These are phyloP conservation scores for Mormyrus lacerda DNA, from an alignment of 2,113 vertebrate species.

Conservation along the genomic window DNA sequence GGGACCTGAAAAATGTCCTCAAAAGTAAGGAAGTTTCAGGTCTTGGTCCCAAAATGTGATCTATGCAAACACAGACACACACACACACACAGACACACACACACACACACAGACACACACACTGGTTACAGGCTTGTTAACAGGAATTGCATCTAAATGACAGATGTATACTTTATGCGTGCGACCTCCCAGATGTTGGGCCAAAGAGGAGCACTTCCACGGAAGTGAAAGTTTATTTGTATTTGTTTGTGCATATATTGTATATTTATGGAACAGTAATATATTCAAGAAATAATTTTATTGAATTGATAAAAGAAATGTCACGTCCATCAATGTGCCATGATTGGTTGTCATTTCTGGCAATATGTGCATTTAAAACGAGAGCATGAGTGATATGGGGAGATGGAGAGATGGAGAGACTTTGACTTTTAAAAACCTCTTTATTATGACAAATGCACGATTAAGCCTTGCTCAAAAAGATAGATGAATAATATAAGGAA, in stretches of 20 bases:
- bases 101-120: slow-evolving; percentile 20
- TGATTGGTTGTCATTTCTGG: too few species aligned
- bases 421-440: too few species aligned
- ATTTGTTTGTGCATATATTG: neutral
- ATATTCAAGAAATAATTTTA: neutral
- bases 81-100: slow-evolving; percentile 13
- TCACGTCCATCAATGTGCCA: neutral
- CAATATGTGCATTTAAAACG: neutral
- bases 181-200: slow-evolving; percentile 33
- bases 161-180: slow-evolving; percentile 38
- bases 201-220: slow-evolving; percentile 37
- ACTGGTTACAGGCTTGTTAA: slow-evolving; percentile 39
- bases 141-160: slow-evolving; percentile 44
- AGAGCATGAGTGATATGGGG: too few species aligned
- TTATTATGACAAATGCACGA: too few species aligned
- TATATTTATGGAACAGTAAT: neutral
- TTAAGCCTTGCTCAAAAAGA: too few species aligned
- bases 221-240: neutral
- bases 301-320: neutral
- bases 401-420: too few species aligned
- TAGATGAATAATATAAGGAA: too few species aligned
- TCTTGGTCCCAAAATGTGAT: too few species aligned
- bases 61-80: too few species aligned
- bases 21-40: too few species aligned
- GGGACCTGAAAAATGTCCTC: too few species aligned